Evolutionary conservation across 2,113 vertebrate genomes (phyloP).

Genomic region (Silurus asotus): DNA sequence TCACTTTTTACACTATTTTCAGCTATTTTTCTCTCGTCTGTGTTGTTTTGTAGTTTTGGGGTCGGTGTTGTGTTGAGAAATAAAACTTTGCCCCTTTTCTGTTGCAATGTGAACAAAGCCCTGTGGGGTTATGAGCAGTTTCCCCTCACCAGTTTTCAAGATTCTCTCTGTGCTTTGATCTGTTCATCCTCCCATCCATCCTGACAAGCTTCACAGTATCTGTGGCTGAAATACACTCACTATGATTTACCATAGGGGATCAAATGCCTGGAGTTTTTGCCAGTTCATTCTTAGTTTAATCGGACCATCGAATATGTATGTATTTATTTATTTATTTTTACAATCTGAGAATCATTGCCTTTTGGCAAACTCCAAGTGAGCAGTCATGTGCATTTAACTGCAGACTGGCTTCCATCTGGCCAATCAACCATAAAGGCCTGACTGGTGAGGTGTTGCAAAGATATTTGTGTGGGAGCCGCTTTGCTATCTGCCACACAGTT

Average conservation of each 20-base stretch:
- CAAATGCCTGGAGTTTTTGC: not conserved
- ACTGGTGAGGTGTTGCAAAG: not conserved
- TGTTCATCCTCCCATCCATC: not conserved
- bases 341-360: not conserved
- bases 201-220: conserved; percentile 14
- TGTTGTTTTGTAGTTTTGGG: not conserved
- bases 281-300: not conserved
- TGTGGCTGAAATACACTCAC: not conserved
- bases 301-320: not conserved
- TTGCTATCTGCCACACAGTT: not conserved
- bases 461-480: not conserved
- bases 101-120: not conserved
- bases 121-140: not conserved
- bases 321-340: not conserved
- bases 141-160: not conserved
- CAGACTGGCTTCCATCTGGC: not conserved
- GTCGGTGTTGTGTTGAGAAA: not conserved
- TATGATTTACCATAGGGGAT: not conserved
- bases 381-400: not conserved
- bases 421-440: not conserved
- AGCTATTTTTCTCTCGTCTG: not conserved
- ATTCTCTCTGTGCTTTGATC: conserved; percentile 8
- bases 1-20: not conserved
- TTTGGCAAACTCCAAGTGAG: not conserved
- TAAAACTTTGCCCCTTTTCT: not conserved